phyloP scores from a whole-genome alignment of 2,113 vertebrate species.

The Centropus bengalensis region DNA sequence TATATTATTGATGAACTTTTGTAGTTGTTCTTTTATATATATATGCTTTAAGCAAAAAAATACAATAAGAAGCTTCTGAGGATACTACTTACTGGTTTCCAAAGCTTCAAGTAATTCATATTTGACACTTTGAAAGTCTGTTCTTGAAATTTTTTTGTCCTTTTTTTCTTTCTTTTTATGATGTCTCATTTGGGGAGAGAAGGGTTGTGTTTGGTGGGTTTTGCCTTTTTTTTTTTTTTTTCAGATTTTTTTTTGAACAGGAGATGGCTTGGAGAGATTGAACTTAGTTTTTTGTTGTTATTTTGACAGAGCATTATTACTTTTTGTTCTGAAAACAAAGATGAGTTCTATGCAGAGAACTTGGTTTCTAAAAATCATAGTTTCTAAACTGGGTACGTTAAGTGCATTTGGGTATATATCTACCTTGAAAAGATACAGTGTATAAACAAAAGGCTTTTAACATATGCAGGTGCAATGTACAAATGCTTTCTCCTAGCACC shows the following conservation, averaged over 20 bases:
- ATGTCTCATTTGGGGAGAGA: neutral
- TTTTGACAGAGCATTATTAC: neutral
- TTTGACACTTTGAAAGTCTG: neutral
- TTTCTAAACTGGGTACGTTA: neutral
- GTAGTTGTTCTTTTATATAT: neutral
- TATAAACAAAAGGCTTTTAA: neutral
- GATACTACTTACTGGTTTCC: neutral
- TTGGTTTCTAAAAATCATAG: neutral
- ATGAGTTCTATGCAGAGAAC: neutral
- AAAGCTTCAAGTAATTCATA: neutral
- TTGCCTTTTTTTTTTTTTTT: neutral
- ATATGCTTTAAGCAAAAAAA: neutral
- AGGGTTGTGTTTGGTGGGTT: neutral
- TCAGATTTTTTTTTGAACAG: constrained; percentile 5
- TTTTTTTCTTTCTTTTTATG: neutral
- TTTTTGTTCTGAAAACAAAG: constrained; percentile 28
- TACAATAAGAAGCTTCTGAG: neutral
- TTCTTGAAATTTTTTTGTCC: neutral
- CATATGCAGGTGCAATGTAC: neutral
- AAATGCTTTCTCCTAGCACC: constrained; percentile 9
- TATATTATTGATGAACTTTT: constrained; percentile 17
- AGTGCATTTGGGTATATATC: rapidly evolving
- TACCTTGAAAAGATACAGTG: neutral
- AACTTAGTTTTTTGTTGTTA: neutral
- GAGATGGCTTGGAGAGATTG: neutral